Evolutionary conservation across 92 coral and sea anemone species (phyloP), one percentile per base, ranked within the genome.

Genomic region (Epizoanthus ramosus): DNA sequence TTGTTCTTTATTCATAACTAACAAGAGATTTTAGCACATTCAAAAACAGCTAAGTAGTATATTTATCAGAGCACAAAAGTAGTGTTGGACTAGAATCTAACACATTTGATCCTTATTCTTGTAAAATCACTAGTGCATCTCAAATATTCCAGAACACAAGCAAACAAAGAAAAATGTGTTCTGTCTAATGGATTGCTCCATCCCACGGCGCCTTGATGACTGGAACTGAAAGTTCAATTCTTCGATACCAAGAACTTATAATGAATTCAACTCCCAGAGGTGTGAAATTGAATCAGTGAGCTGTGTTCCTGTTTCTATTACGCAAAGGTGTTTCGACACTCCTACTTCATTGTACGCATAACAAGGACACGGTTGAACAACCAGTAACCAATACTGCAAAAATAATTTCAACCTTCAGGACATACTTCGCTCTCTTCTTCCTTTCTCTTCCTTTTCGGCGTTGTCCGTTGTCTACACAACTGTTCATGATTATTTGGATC

Each of bases 121-220:
- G 54, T 50, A 50, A 10, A 50, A 50, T 3, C 54, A 50, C 54
- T 12, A 10, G 15, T 50, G 3, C 54, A 50, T 50, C 54, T 50
- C 14, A 50, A 50, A 50, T 1, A 9, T 50, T 50, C 18, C 47
- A 67, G 72, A 31, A 67, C 72, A 67, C 13, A 0, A n/a, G 7
- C 17, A 37, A 5, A 67, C 72, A 33, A 2, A 2, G 72, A 67
- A 67, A 18, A 25, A 22, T 64, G 28, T 24, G 39, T 64, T 64
- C 69, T 8, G 5, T 63, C 68, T 64, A 35, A 64, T 25, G 72
- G 50, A 33, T 33, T 41, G 35, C 21, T 71, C 28, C 52, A 41
- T 77, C 56, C 33, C 47, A 37, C 52, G 82, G 71, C 80, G 68
- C 64, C 70, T 22, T 16, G 6, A n/a, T 59, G 82, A 77, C 82